These are phyloP conservation scores for Heliconius ethilla DNA, from an alignment of 2,888 invertebrate genomes.

Conservation along the genomic window DNA sequence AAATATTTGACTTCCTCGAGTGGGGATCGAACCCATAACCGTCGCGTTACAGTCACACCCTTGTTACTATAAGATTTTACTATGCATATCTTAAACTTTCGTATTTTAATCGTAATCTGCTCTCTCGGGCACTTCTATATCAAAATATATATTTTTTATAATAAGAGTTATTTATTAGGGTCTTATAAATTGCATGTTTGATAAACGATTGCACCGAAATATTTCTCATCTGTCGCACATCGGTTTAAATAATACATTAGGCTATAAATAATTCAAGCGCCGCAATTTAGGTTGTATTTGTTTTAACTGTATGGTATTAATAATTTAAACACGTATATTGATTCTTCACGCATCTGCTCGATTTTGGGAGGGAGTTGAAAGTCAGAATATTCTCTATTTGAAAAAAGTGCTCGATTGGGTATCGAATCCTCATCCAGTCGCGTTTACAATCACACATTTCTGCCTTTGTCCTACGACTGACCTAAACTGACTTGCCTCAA, in stretches of 20 bases:
- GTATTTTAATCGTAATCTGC: too few relatives aligned
- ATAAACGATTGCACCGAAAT: slow-evolving; percentile 8
- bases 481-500: neutral
- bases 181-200: neutral
- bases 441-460: neutral
- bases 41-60: too few relatives aligned
- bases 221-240: slow-evolving; percentile 5
- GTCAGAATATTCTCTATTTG: neutral
- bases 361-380: neutral
- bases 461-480: neutral
- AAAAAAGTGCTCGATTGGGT: neutral
- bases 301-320: slow-evolving; percentile 5
- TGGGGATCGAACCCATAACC: too few relatives aligned
- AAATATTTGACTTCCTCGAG: too few relatives aligned
- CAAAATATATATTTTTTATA: neutral
- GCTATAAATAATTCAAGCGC: neutral
- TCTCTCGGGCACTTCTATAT: neutral
- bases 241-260: neutral
- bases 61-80: too few relatives aligned
- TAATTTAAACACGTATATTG: neutral
- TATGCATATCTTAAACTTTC: too few relatives aligned
- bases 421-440: neutral
- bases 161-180: slow-evolving; percentile 8
- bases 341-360: neutral
- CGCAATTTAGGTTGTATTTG: neutral